Evolutionary conservation across 2,888 invertebrate species (phyloP).

Genomic region (Mimumesa dahlbomi): DNA sequence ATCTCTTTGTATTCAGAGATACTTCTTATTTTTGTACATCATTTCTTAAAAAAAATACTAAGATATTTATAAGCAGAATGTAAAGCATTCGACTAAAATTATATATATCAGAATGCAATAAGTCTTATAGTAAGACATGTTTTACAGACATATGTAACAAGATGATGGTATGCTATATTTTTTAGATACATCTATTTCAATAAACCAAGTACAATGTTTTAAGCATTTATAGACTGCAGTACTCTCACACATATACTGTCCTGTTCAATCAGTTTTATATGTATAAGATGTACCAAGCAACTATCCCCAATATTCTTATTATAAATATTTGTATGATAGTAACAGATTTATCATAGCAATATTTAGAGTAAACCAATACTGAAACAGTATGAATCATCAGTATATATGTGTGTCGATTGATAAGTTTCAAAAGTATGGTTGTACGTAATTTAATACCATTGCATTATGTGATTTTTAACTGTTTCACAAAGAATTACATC

Average conservation of each 20-base stretch:
- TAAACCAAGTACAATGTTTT: neutral
- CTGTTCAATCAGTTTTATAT: conserved; percentile 2
- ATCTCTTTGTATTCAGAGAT: neutral
- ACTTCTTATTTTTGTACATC: neutral
- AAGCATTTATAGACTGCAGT: conserved; percentile 9
- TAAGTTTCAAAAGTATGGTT: conserved; percentile 15
- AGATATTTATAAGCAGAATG: neutral
- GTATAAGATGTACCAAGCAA: conserved; percentile 10
- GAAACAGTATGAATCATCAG: conserved; percentile 5
- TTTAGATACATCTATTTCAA: neutral
- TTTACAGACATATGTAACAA: neutral
- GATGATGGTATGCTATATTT: neutral
- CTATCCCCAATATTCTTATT: conserved; percentile 1
- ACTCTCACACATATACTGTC: conserved; percentile 11
- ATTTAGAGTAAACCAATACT: conserved; percentile 19
- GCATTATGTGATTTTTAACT: conserved; percentile 22
- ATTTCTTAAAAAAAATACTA: neutral
- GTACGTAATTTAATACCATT: conserved; percentile 15
- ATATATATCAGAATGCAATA: neutral
- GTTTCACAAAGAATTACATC: conserved; percentile 27
- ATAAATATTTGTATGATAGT: conserved; percentile 24
- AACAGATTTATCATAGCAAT: conserved; percentile 12
- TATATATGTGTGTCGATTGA: conserved; percentile 1
- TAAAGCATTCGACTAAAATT: neutral
- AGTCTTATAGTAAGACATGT: neutral